phyloP scores from a whole-genome alignment of 2,888 invertebrate species.

The Chymomyza caudatula region DNA sequence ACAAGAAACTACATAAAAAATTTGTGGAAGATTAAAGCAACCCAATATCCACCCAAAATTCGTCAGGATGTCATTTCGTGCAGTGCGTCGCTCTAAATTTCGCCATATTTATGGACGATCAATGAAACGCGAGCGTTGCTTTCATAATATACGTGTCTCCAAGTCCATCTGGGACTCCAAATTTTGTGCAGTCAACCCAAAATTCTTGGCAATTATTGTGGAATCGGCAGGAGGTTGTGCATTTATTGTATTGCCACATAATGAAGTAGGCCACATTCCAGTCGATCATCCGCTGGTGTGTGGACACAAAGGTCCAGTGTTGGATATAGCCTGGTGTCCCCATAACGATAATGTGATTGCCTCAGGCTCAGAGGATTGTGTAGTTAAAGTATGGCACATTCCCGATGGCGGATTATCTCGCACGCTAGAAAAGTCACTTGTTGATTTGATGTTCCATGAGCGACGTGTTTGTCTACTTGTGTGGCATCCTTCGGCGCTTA shows the following conservation, averaged over 20 bases:
- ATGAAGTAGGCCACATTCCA: slow-evolving; percentile 95
- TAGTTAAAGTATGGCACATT: slow-evolving; percentile 98
- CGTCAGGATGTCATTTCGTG: slow-evolving; percentile 93
- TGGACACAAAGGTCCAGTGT: slow-evolving; percentile 96
- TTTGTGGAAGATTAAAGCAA: no score
- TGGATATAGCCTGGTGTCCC: slow-evolving; percentile 98
- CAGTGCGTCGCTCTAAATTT: slow-evolving; percentile 98
- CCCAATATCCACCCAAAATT: slow-evolving; percentile 9
- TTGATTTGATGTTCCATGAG: slow-evolving; percentile 95
- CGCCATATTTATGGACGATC: slow-evolving; percentile 94
- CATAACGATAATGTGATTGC: slow-evolving; percentile 99
- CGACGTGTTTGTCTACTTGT: slow-evolving; percentile 94
- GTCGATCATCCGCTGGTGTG: slow-evolving; percentile 96
- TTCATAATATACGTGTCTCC: slow-evolving; percentile 97
- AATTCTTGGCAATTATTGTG: slow-evolving; percentile 97
- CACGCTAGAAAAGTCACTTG: slow-evolving; percentile 94
- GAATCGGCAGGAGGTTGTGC: slow-evolving; percentile 98
- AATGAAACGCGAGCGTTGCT: slow-evolving; percentile 96
- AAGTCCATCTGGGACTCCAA: slow-evolving; percentile 99
- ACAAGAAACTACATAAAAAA: no score
- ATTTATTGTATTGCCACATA: slow-evolving; percentile 95
- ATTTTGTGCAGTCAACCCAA: slow-evolving; percentile 98
- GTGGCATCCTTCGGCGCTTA: slow-evolving; percentile 98
- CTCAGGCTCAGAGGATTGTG: slow-evolving; percentile 97
- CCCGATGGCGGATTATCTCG: slow-evolving; percentile 93